Evolutionary conservation across 2,888 invertebrate species (phyloP), one percentile per base, ranked within the genome.

Genomic region (Campoplex capitator): DNA sequence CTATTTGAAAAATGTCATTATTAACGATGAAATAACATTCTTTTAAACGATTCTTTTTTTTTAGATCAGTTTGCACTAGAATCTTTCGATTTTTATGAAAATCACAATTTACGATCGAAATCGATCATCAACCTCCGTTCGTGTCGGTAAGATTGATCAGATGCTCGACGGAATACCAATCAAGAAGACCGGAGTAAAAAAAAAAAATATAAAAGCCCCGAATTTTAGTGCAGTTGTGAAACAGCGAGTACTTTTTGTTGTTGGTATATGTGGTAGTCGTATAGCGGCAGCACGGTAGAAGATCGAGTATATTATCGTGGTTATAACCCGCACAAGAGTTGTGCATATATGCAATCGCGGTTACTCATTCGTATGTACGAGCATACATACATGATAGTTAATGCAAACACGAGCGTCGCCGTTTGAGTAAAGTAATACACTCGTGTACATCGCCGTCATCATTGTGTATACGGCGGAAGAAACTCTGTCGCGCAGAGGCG

Each of bases 341-440:
- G 11, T 62, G 45, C 51, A 23, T 23, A 77, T 28, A 77, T 51
- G 48, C 76, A 77, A 65, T 65, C 85, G 83, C 70, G 68, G 68
- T 68, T 70, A 80, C 48, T 88, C 86, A 86, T 88, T 87, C 84
- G 88, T 87, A 74, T 81, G 86, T 83, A 68, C 65, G 80, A 74
- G 85, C 45, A 68, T 38, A 54, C 23, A 18, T 45, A 74, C 73
- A 51, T 9, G 11, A 48, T 23, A n/a, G 23, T 75, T 38, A 54
- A 75, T 78, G 68, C 51, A 75, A 67, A 83, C 74, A 70, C 74
- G 74, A 54, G 73, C 28, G 70, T 78, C 56, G 45, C n/a, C 38
- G 73, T 77, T 62, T 9, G 42, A 35, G n/a, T 42, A 71, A 76
- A 48, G 67, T 58, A 51, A 58, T 68, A 68, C 62, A 56, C 35